Conservation (phyloP, 2,113 vertebrate species). For the Vulpes lagopus region DNA sequence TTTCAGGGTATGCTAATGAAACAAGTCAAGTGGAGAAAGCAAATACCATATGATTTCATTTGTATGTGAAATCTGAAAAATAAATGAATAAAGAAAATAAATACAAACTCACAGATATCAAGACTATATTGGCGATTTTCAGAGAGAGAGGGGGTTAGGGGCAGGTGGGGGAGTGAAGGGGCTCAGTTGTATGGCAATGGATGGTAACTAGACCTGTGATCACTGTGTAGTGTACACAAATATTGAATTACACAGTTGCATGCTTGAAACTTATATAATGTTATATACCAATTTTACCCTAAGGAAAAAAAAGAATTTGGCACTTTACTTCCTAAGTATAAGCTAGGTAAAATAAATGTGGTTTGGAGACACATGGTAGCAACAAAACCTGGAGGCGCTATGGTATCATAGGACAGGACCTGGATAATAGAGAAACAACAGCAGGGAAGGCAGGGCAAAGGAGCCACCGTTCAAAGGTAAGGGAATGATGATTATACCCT, state of each 20-base stretch:
- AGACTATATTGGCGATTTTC: neutral
- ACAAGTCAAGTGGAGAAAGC: neutral
- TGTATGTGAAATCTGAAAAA: neutral
- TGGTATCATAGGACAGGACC: neutral
- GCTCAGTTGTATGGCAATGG: neutral
- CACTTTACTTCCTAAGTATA: neutral
- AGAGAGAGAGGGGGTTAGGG: neutral
- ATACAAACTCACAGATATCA: neutral
- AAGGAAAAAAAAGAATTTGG: neutral
- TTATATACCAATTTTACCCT: neutral
- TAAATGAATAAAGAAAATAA: neutral
- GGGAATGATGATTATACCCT: neutral
- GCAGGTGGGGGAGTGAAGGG: neutral
- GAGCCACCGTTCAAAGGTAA: neutral
- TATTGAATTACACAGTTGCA: neutral
- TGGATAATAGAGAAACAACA: neutral
- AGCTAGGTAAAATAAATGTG: neutral
- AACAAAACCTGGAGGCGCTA: neutral
- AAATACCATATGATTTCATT: neutral
- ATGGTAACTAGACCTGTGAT: neutral
- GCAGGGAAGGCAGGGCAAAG: rapidly evolving
- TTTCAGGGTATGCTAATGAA: neutral
- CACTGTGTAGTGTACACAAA: neutral
- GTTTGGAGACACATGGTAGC: neutral
- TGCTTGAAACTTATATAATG: neutral